These are phyloP conservation scores for Heteronetta atricapilla DNA, from an alignment of 2,113 vertebrate species.

Conservation along the genomic window DNA sequence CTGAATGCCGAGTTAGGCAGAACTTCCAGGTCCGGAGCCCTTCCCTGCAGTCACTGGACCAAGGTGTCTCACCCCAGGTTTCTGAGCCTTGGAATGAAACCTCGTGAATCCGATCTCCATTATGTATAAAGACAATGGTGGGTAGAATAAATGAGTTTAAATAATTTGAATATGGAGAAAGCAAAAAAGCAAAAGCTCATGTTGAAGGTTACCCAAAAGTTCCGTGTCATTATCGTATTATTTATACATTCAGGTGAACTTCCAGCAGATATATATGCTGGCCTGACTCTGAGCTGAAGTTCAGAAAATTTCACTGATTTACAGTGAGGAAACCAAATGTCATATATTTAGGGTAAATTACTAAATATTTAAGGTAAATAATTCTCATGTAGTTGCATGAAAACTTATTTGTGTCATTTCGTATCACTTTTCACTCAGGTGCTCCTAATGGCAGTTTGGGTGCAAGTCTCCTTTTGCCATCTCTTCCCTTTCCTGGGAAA, in stretches of 20 bases:
- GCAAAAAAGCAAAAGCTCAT: neutral
- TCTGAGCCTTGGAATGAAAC: neutral
- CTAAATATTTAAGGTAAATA: neutral
- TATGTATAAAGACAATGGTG: neutral
- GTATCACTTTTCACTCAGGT: neutral
- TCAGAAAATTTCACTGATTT: neutral
- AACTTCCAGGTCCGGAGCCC: neutral
- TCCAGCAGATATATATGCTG: neutral
- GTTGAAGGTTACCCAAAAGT: neutral
- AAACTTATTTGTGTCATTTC: neutral
- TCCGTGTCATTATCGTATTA: neutral
- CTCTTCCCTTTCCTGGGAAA: neutral
- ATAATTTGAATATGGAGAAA: neutral
- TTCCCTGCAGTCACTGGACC: accelerated
- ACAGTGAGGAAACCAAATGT: neutral
- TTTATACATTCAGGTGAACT: neutral
- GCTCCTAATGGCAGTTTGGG: neutral
- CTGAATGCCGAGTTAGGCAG: neutral
- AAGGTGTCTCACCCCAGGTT: neutral
- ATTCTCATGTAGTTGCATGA: neutral
- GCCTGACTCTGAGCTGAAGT: neutral
- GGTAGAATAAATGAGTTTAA: neutral
- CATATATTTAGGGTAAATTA: neutral
- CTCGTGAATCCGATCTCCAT: neutral
- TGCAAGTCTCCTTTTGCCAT: neutral